Conservation (phyloP, 2,888 invertebrate species). For the Chouioia cunea region DNA sequence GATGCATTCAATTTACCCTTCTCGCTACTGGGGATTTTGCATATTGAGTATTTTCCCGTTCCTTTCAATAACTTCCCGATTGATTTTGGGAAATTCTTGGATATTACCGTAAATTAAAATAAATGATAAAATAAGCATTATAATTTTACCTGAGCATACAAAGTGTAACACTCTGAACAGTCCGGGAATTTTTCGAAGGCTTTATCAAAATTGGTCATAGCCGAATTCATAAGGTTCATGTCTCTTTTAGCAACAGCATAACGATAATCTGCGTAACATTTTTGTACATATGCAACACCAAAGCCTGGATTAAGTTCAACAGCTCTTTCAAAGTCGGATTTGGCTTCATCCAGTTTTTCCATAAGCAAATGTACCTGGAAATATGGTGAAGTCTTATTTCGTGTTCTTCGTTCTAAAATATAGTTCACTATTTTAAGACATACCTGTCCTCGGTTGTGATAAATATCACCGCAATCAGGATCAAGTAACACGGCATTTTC, state of each 20-base stretch:
- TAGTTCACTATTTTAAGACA: constrained; percentile 14
- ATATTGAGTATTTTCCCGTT: too few relatives aligned
- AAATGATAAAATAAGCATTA: neutral
- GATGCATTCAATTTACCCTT: too few relatives aligned
- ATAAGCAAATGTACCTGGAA: constrained; percentile 86
- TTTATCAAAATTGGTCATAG: constrained; percentile 80
- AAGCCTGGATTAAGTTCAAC: constrained; percentile 86
- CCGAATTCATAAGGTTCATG: constrained; percentile 74
- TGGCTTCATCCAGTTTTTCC: constrained; percentile 85
- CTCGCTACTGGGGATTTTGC: too few relatives aligned
- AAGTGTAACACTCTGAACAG: constrained; percentile 87
- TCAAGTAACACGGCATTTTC: constrained; percentile 81
- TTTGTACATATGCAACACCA: constrained; percentile 89
- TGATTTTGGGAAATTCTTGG: too few relatives aligned
- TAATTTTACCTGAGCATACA: constrained; percentile 84
- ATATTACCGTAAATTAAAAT: neutral
- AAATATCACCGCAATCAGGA: constrained; percentile 88
- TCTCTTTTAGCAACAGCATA: constrained; percentile 76
- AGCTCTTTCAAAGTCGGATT: constrained; percentile 85
- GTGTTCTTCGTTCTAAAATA: constrained; percentile 9
- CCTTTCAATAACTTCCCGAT: too few relatives aligned
- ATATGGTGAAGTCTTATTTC: too few relatives aligned
- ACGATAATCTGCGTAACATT: constrained; percentile 90
- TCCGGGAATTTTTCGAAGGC: constrained; percentile 84
- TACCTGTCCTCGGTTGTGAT: constrained; percentile 89